These are phyloP conservation scores for Thrips palmi DNA, from an alignment of 1,140 invertebrate species.

Conservation along the genomic window DNA sequence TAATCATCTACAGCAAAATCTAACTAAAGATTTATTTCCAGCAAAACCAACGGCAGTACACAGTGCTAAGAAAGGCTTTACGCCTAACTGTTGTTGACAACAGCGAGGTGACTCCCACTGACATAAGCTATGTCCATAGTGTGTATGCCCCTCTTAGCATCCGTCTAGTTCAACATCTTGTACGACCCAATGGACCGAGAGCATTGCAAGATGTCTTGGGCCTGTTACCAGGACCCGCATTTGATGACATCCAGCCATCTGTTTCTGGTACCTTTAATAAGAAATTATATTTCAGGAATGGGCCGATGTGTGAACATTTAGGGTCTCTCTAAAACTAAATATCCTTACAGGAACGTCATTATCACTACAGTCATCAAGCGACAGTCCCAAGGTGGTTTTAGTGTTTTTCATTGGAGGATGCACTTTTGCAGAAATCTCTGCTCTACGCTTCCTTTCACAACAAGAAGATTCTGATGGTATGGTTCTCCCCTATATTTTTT, in stretches of 20 bases:
- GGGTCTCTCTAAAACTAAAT: too few relatives aligned
- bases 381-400: conserved; percentile 59
- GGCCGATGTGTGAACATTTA: background rate
- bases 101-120: conserved; percentile 63
- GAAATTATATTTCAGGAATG: background rate
- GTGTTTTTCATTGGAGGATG: conserved; percentile 94
- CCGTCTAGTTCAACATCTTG: conserved; percentile 67
- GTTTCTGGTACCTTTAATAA: background rate
- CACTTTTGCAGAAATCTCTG: conserved; percentile 88
- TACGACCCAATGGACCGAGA: conserved; percentile 65
- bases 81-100: conserved; percentile 73
- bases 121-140: conserved; percentile 85
- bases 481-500: conserved; percentile 7
- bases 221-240: conserved; percentile 37
- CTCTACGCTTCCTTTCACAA: conserved; percentile 75
- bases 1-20: conserved; percentile 1
- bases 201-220: conserved; percentile 46
- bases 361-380: conserved; percentile 35
- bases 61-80: conserved; percentile 37
- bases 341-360: conserved; percentile 8
- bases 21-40: conserved; percentile 6
- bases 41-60: conserved; percentile 23
- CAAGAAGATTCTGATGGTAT: conserved; percentile 73
- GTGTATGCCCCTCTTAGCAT: conserved; percentile 89
- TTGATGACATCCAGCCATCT: conserved; percentile 29